Evolutionary conservation across 92 coral and sea anemone genomes (phyloP).

Genomic region (Porites lobata): DNA sequence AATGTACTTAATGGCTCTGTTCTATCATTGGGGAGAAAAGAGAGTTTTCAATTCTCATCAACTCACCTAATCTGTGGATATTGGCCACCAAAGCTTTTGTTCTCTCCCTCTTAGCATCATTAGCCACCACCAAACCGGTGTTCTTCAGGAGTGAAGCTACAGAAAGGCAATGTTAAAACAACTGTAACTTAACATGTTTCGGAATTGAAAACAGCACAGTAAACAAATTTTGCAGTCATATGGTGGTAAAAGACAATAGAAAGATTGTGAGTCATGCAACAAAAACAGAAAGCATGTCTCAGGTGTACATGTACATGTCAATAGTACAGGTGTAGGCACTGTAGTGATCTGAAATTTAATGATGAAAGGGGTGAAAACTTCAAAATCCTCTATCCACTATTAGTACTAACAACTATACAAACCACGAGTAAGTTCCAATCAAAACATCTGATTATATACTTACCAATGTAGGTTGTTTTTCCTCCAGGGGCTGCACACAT

Average conservation of each 20-base stretch:
- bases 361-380: too few relatives aligned
- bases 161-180: not conserved
- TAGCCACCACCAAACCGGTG: slow-evolving; percentile 96
- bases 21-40: too few relatives aligned
- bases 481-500: slow-evolving; percentile 99
- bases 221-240: not conserved
- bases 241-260: not conserved
- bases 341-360: too few relatives aligned
- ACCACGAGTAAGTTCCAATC: too few relatives aligned
- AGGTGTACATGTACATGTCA: too few relatives aligned
- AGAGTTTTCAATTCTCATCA: not conserved
- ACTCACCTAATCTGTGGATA: slow-evolving; percentile 92
- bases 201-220: too few relatives aligned
- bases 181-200: not conserved
- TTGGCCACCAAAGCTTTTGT: slow-evolving; percentile 94
- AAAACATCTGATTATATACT: not conserved
- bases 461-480: slow-evolving; percentile 95
- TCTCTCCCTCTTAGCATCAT: slow-evolving; percentile 95
- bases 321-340: too few relatives aligned
- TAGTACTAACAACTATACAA: too few relatives aligned
- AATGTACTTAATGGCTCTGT: too few relatives aligned
- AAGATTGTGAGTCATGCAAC: not conserved
- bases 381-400: too few relatives aligned
- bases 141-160: slow-evolving; percentile 96
- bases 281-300: too few relatives aligned